phyloP scores from a whole-genome alignment of 2,113 vertebrate species.

The Tympanuchus pallidicinctus region DNA sequence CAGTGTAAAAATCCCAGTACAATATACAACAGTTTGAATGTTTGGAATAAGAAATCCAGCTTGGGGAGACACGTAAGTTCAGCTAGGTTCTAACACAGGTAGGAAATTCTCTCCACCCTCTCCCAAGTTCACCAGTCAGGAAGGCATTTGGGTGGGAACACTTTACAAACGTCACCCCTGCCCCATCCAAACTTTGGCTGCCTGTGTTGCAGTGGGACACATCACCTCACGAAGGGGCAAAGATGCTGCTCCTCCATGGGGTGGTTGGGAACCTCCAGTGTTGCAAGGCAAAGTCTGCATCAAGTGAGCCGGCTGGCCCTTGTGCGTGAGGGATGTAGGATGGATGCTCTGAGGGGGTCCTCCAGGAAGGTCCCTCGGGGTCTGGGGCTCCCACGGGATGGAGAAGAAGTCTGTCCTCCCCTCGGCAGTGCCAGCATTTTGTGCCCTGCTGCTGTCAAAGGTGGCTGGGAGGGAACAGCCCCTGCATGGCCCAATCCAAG shows the following conservation, averaged over 20 bases:
- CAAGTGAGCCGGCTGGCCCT: not conserved
- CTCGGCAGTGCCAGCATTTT: not conserved
- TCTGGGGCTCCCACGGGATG: not conserved
- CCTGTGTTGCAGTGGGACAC: not conserved
- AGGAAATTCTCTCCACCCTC: constrained; percentile 30
- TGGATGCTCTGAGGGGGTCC: not conserved
- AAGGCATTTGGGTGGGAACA: constrained; percentile 36
- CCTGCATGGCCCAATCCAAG: not conserved
- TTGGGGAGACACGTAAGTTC: not conserved
- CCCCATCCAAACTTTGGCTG: not conserved
- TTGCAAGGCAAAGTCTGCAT: not conserved
- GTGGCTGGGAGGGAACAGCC: not conserved
- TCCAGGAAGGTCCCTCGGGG: not conserved
- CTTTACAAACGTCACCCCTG: not conserved
- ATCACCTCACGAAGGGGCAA: not conserved
- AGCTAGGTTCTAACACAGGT: constrained; percentile 61
- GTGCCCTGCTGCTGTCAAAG: not conserved
- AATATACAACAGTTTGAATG: constrained; percentile 64
- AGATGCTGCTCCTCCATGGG: not conserved
- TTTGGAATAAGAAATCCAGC: constrained; percentile 67
- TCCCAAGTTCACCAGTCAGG: constrained; percentile 28
- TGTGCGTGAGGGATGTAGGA: not conserved
- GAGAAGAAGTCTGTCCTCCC: not conserved
- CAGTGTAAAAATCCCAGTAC: constrained; percentile 71
- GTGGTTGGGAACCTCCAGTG: not conserved